A percentile compares a stretch with the other conserved stretches of the same genome.
Evolutionary conservation across 2,113 vertebrate species (phyloP).

Genomic region (Cichladusa arquata): DNA sequence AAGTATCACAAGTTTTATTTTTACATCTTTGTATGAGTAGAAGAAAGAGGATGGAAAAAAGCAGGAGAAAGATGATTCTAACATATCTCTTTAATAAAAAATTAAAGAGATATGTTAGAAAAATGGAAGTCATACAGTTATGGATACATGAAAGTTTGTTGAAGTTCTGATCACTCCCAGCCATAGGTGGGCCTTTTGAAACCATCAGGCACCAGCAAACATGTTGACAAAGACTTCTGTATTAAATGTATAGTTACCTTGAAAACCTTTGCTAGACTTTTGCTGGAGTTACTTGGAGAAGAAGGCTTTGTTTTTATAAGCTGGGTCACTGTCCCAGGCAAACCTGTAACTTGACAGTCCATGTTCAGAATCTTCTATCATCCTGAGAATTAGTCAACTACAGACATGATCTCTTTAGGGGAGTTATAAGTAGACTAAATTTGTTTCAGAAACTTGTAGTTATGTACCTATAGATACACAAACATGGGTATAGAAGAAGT

Average conservation of each 20-base stretch:
- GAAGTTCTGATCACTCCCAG: neutral
- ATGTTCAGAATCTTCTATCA: neutral
- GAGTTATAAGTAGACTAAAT: neutral
- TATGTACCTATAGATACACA: neutral
- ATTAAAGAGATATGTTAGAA: neutral
- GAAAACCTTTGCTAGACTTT: neutral
- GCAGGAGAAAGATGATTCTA: neutral
- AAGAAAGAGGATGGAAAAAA: neutral
- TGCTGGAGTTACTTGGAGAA: neutral
- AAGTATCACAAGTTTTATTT: neutral
- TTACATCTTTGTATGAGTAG: neutral
- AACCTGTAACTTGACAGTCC: neutral
- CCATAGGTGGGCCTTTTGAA: neutral
- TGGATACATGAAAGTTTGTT: fast-evolving
- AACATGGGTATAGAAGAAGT: neutral
- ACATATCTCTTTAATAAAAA: neutral
- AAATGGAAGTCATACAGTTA: neutral
- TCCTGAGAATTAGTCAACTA: neutral
- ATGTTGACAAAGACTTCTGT: neutral
- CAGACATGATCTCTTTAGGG: neutral
- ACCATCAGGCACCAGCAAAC: neutral
- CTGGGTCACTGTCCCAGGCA: neutral
- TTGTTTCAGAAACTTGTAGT: neutral
- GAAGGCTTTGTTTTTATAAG: neutral
- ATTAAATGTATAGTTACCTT: neutral